A percentile compares a stretch with the other conserved stretches of the same genome.
Evolutionary conservation across 2,113 vertebrate genomes (phyloP).

Genomic region (Ranitomeya variabilis): DNA sequence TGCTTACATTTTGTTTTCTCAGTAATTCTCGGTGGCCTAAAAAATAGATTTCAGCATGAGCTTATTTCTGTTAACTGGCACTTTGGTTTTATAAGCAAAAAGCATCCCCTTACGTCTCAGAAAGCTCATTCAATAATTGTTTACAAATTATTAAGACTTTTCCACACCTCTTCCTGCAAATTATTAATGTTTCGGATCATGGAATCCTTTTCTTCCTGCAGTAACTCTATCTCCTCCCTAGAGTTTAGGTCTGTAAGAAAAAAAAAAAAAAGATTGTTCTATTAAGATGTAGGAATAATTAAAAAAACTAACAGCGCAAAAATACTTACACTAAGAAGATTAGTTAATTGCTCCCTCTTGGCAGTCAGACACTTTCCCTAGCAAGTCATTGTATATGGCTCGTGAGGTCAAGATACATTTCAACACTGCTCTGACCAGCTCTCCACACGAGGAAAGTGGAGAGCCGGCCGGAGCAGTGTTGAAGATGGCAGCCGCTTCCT

Average conservation of each 20-base stretch:
- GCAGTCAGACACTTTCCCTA: neutral
- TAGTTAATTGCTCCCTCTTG: neutral
- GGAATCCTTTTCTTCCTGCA: conserved; percentile 79
- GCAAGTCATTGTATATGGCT: conserved; percentile 18
- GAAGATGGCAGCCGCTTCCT: too few relatives aligned
- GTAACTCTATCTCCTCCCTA: conserved; percentile 79
- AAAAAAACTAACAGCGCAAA: neutral
- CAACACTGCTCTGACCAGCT: too few relatives aligned
- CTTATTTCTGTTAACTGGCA: too few relatives aligned
- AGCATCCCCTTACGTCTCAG: neutral
- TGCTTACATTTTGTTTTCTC: too few relatives aligned
- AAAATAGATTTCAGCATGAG: too few relatives aligned
- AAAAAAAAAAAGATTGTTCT: conserved; percentile 58
- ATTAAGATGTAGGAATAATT: neutral
- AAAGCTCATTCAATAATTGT: neutral
- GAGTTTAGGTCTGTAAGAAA: conserved; percentile 67
- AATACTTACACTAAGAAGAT: neutral
- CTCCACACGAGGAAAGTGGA: too few relatives aligned
- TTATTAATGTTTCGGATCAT: conserved; percentile 70
- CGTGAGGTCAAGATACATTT: too few relatives aligned
- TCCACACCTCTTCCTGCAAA: conserved; percentile 78
- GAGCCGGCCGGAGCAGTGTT: too few relatives aligned
- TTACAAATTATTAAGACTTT: neutral
- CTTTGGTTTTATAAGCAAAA: too few relatives aligned
- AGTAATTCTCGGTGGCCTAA: too few relatives aligned